These are phyloP conservation scores for Epiperipatus broadwayi DNA, from an alignment of 2,888 invertebrate species.

Conservation along the genomic window DNA sequence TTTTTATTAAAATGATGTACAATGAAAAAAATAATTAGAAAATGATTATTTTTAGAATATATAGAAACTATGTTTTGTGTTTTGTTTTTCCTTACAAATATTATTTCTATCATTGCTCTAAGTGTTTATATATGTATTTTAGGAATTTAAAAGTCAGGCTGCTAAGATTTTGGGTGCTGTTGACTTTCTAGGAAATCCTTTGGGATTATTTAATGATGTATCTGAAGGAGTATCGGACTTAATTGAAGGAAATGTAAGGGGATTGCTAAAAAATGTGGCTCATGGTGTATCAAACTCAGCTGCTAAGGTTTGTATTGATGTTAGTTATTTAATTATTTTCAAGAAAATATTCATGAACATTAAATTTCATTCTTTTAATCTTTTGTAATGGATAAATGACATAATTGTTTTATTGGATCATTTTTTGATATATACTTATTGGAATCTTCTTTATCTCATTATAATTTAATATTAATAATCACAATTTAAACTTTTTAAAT, in stretches of 20 bases:
- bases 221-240: slow-evolving; percentile 82
- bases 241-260: slow-evolving; percentile 77
- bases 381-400: neutral
- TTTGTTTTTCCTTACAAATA: no score
- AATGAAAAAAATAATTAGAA: no score
- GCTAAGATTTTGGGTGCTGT: slow-evolving; percentile 85
- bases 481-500: no score
- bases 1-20: no score
- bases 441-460: no score
- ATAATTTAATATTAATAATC: no score
- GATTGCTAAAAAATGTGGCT: slow-evolving; percentile 79
- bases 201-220: slow-evolving; percentile 85
- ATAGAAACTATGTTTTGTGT: no score
- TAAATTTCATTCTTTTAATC: neutral
- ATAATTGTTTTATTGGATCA: slow-evolving; percentile 25
- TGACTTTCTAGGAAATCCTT: slow-evolving; percentile 91
- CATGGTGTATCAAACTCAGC: slow-evolving; percentile 94
- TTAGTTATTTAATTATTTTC: slow-evolving; percentile 1
- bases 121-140: no score
- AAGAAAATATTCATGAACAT: neutral
- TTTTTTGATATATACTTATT: neutral
- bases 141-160: slow-evolving; percentile 85
- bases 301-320: slow-evolving; percentile 52
- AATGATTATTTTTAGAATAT: no score
- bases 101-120: no score